A percentile compares a stretch with the other conserved stretches of the same genome.
Evolutionary conservation across 2,113 vertebrate species (phyloP).

Genomic region (Leptodactylus fuscus): DNA sequence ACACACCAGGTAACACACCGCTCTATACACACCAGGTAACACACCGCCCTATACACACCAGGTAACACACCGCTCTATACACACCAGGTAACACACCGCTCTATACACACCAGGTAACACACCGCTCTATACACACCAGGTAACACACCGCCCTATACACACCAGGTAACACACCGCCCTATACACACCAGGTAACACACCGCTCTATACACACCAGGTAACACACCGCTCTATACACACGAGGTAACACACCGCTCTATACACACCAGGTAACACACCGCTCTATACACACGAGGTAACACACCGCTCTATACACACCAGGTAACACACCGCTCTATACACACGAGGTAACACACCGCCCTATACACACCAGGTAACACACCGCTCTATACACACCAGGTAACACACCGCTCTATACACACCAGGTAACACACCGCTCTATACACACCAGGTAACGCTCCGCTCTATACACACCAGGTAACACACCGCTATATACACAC

Average conservation of each 20-base stretch:
- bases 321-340: conserved; percentile 72
- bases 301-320: too few relatives aligned
- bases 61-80: conserved; percentile 72
- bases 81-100: conserved; percentile 74
- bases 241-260: conserved; percentile 76
- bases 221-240: conserved; percentile 70
- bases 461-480: conserved; percentile 65
- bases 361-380: conserved; percentile 69
- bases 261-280: conserved; percentile 68
- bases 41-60: too few relatives aligned
- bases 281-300: conserved; percentile 78
- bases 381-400: conserved; percentile 76
- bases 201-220: too few relatives aligned
- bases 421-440: conserved; percentile 71
- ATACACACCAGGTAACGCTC: conserved; percentile 77
- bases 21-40: conserved; percentile 78
- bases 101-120: conserved; percentile 69
- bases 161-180: conserved; percentile 71
- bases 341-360: conserved; percentile 74
- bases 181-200: conserved; percentile 74
- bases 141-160: too few relatives aligned
- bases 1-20: conserved; percentile 68
- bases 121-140: conserved; percentile 76
- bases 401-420: too few relatives aligned
- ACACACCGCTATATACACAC: conserved; percentile 70